Base-by-base conservation (phyloP, 1,140 invertebrate genomes). In the Anagrus nilaparvatae region DNA sequence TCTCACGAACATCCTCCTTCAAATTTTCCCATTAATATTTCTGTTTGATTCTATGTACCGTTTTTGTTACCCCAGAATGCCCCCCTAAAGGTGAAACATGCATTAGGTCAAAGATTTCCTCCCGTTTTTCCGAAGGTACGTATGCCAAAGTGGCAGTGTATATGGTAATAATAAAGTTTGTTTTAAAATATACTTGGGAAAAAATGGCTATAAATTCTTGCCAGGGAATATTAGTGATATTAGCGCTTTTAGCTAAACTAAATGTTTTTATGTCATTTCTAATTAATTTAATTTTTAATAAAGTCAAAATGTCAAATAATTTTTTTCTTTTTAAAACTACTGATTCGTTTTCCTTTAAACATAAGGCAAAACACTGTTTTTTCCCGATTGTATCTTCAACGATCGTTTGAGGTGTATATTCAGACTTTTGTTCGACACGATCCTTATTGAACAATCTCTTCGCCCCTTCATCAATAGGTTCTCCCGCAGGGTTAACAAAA, bases 1-100 rank as follows among this genome's bases (percentile, higher is more conserved):
- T 30, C 9, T 43, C 31, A 33, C 44, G 30, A 3, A 55, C 41
- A 24, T 53, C 46, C 9, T 31, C 3, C 17, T 40, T 44, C 36
- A 55, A 36, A 14, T 44, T 28, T 29, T 43, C 38, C 53, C 49
- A 51, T 14, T 29, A 43, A 36, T 45, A 49, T 6, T 37, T 28
- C 27, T 37, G 16, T 17, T 39, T 13, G 7, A 52, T 49, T 3
- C 44, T 30, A 25, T 42, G 28, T 25, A 40, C 44, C 1, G 45
- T 51, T 50, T 51, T 50, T 10, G 19, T 40, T 10, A 49, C 38
- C 0, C 53, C 48, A 24, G 34, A 32, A 40, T 57, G 52, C 17
- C 52, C 45, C n/a, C 51, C 51, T 34, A 46, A 20, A 7, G 44
- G 24, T 2, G 40, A 49, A 21, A 34, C 35, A 37, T 53, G 44